phyloP scores from a whole-genome alignment of 2,797 vertebrate genomes.

The Florisuga fusca region DNA sequence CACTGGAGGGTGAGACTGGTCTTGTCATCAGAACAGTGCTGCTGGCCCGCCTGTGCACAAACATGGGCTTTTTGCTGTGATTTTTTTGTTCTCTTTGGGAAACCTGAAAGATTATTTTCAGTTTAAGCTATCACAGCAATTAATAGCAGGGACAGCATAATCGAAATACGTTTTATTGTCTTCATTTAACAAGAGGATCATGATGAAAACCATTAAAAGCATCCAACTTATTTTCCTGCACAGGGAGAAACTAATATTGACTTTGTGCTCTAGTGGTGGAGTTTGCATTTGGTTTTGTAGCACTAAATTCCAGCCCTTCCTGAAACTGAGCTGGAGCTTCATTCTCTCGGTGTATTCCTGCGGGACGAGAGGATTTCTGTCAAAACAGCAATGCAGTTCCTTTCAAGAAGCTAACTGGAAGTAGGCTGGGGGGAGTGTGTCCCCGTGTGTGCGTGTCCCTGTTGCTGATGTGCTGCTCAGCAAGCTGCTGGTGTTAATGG shows the following conservation, averaged over 20 bases:
- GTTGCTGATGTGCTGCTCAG: not conserved
- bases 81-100: not conserved
- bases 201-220: not conserved
- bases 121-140: not conserved
- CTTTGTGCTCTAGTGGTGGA: not conserved
- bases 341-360: not conserved
- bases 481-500: not conserved
- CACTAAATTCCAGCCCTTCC: not conserved
- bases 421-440: not conserved
- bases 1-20: not conserved
- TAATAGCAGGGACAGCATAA: not conserved
- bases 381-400: not conserved
- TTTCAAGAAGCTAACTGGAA: not conserved
- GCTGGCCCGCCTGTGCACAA: not conserved
- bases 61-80: accelerated
- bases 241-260: not conserved
- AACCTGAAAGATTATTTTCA: not conserved
- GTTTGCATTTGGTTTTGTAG: not conserved
- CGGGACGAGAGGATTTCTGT: not conserved
- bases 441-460: accelerated
- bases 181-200: not conserved
- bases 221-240: not conserved
- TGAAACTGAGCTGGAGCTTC: not conserved
- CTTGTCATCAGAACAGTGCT: accelerated
- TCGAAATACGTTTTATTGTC: not conserved